Evolutionary conservation across 2,113 vertebrate genomes (phyloP), one percentile per base, ranked within the genome.

Genomic region (Amblyopsis rosae): DNA sequence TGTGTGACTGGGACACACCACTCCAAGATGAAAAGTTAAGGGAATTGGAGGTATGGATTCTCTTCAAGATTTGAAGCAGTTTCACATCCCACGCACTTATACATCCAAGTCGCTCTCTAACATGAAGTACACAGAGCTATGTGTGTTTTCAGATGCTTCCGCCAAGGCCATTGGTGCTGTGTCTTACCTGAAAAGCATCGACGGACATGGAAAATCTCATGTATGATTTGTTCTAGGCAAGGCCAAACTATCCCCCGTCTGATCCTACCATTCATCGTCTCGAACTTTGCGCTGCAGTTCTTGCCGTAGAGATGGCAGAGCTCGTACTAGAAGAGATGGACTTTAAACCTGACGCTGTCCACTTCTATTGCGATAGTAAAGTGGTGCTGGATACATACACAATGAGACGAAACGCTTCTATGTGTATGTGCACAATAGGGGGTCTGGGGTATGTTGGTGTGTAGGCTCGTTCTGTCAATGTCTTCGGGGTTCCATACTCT

Each of bases 51-150:
- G 13, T n/a, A 3, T 67, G 63, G 53, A 69, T n/a, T 75, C 60
- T 3, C 66, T 75, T 1, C 19, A 75, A 15, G 73, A 69, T 6
- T 49, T 75, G 9, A 69, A 51, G 48, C 35, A 73, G 26, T 26
- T 79, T 49, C 73, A 80, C 79, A 13, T 64, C 9, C 13, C 64
- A 72, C 41, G 19, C 63, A 67, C 49, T 3, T 72, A 59, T 72
- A 67, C 45, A 62, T 12, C 48, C 6, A 55, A 9, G 17, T 69
- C 51, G n/a, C 26, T 58, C 15, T 12, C 6, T 13, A 5, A 75
- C 15, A 54, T 67, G 57, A n/a, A 9, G 19, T 46, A 19, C 9
- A 69, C n/a, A 53, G 54, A 75, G 26, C 4, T 75, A 4, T 65
- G 54, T 59, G 61, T 69, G 6, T 69, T 70, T 17, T 75, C 35